Evolutionary conservation across 2,113 vertebrate species (phyloP).

Genomic region (Cynocephalus volans): DNA sequence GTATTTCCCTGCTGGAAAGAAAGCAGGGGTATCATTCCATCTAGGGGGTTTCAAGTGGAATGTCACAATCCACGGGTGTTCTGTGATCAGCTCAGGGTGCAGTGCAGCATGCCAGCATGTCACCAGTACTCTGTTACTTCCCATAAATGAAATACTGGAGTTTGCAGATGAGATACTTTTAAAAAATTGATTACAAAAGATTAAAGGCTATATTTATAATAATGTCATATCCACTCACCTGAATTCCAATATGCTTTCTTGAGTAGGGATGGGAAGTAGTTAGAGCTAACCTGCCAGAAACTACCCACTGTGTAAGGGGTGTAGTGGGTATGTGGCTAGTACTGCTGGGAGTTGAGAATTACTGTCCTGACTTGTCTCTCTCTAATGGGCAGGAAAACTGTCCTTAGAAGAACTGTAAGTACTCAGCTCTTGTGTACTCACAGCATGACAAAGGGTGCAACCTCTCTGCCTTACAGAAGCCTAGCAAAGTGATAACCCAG

Average conservation of each 20-base stretch:
- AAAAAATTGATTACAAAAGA: not conserved
- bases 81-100: not conserved
- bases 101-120: no score
- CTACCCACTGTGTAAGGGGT: not conserved
- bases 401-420: not conserved
- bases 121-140: not conserved
- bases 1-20: constrained; percentile 14
- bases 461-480: not conserved
- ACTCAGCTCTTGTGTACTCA: not conserved
- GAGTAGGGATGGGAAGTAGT: not conserved
- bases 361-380: not conserved
- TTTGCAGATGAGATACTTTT: constrained; percentile 28
- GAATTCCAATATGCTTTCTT: not conserved
- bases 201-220: not conserved
- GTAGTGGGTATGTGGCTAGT: not conserved
- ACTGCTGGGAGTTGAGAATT: not conserved
- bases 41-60: not conserved
- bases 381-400: not conserved
- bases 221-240: not conserved
- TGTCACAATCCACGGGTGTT: no score
- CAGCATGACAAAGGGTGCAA: not conserved
- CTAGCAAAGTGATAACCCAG: not conserved
- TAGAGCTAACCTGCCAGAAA: not conserved
- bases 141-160: constrained; percentile 10
- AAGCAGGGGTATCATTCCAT: not conserved